phyloP scores from a whole-genome alignment of 2,113 vertebrate species.

The Zosterops lateralis region DNA sequence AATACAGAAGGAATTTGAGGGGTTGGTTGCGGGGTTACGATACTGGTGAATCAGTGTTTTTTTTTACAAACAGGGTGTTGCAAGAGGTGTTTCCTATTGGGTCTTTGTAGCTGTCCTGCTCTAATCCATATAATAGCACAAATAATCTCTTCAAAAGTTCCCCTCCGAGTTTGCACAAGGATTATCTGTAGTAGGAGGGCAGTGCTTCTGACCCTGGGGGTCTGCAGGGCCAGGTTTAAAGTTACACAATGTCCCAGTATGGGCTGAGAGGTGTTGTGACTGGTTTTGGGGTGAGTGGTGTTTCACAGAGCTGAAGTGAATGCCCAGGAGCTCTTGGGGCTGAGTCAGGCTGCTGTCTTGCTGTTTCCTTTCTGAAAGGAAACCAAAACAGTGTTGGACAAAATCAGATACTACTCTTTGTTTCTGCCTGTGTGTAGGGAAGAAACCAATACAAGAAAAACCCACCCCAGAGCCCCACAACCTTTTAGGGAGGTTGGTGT shows the following conservation, averaged over 20 bases:
- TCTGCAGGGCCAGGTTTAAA: neutral
- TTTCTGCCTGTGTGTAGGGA: neutral
- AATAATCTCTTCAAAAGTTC: neutral
- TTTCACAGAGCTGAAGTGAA: neutral
- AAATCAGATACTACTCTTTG: neutral
- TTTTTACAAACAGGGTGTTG: neutral
- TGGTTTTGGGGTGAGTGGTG: neutral
- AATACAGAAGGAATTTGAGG: neutral
- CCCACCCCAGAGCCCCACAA: neutral
- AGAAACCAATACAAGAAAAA: neutral
- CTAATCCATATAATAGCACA: fast-evolving
- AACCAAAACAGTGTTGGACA: neutral
- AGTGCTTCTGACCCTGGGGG: neutral
- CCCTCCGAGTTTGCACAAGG: neutral
- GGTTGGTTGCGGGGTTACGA: neutral
- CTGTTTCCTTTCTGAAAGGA: neutral
- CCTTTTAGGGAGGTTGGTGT: neutral
- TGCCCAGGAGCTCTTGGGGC: neutral
- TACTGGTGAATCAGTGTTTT: neutral
- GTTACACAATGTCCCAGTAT: fast-evolving
- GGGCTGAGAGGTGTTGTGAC: neutral
- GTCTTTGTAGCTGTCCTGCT: neutral
- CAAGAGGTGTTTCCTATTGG: neutral
- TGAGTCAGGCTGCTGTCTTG: neutral
- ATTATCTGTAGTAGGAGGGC: neutral